Evolutionary conservation across 1,140 invertebrate genomes (phyloP), one percentile per base, ranked within the genome.

Genomic region (Rhagoletis zephyria): DNA sequence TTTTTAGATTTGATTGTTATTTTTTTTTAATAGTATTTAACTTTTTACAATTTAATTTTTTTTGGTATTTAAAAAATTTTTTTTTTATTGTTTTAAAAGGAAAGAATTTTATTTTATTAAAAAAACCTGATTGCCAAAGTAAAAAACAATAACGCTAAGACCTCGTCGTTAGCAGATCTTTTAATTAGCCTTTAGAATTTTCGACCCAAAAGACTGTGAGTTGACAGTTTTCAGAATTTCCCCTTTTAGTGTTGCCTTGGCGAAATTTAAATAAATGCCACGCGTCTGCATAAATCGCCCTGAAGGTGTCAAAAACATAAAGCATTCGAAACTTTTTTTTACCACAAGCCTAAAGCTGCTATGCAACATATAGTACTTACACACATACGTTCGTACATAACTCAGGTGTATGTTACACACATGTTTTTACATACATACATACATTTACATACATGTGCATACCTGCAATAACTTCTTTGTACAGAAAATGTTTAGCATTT

Each of bases 221-320:
- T 30, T 30, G 30, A 30, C 30, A 30, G 30, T 30, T 30, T 30
- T 1, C 30, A 30, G 30, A 74, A 16, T 74, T 64, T 14, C 16
- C 16, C n/a, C 1, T 19, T 74, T 30, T 65, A 16, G 10, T 2
- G 19, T 4, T n/a, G 6, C 2, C 10, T 1, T 7, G 1, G 63
- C 63, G 3, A 19, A n/a, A 74, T 81, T 81, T 56, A 51, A 30
- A 81, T 56, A 81, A n/a, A 81, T 56, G 74, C 16, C 5, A 56
- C 16, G 51, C 48, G 9, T 7, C 3, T 56, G 30, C 30, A 30
- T 30, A 14, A 81, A 81, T 81, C 56, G 51, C n/a, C 74, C 48
- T 81, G 9, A 51, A 56, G 74, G 48, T 81, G 45, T 6, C 45
- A 81, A 81, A 81, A 59, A 81, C 45, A 81, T 51, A 19, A 56